A percentile compares a stretch with the other conserved stretches of the same genome.
These are phyloP conservation scores for Xylocopa sonorina DNA, from an alignment of 1,140 invertebrate species.

Conservation along the genomic window DNA sequence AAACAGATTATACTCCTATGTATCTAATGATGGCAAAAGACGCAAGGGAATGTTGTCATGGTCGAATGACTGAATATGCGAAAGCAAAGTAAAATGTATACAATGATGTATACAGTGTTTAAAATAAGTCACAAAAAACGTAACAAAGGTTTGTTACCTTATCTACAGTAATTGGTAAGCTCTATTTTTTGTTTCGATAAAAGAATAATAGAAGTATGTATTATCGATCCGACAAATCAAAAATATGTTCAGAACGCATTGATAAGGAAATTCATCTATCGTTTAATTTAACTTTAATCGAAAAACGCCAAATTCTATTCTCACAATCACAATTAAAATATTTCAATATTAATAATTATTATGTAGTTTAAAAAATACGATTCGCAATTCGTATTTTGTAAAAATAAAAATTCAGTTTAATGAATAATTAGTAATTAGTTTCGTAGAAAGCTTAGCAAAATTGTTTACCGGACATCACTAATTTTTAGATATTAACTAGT, in stretches of 20 bases:
- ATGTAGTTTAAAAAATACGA: not conserved
- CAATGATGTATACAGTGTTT: not conserved
- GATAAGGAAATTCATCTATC: conserved; percentile 1
- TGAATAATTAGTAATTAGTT: not conserved
- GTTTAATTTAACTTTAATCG: no score
- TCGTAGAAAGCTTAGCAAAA: not conserved
- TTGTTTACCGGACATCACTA: no score
- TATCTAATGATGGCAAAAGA: not conserved
- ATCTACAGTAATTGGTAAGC: no score
- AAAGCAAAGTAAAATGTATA: not conserved
- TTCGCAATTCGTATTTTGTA: not conserved
- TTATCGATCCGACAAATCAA: conserved; percentile 26
- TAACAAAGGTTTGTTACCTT: not conserved
- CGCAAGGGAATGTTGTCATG: not conserved
- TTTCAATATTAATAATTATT: not conserved
- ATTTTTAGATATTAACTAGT: not conserved
- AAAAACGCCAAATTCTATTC: no score
- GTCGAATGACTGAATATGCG: not conserved
- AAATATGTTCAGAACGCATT: conserved; percentile 7
- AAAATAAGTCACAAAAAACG: not conserved
- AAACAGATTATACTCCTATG: not conserved
- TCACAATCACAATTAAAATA: not conserved
- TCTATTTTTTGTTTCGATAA: no score
- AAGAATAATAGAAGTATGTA: not conserved
- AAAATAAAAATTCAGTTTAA: no score